A percentile compares a stretch with the other conserved stretches of the same genome.
These are phyloP conservation scores for Galleria mellonella DNA, from an alignment of 1,140 invertebrate genomes.

Conservation along the genomic window DNA sequence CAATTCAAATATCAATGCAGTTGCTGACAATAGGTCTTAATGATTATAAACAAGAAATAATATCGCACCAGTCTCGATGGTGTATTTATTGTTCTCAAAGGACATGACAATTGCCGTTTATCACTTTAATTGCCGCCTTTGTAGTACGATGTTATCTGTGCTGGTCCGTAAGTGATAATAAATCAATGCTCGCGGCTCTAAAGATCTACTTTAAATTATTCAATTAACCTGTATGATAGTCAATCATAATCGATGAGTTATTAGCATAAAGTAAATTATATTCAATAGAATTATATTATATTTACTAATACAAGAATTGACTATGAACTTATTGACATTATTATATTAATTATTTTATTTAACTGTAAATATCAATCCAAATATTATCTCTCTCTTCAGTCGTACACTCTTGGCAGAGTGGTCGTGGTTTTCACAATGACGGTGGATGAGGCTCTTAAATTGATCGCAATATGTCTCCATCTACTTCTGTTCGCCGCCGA, in stretches of 20 bases:
- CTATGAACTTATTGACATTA: too few species aligned
- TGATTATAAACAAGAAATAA: slow-evolving; percentile 63
- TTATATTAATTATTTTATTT: too few species aligned
- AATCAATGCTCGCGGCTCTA: slow-evolving; percentile 23
- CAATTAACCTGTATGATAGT: background rate
- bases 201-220: slow-evolving; percentile 6
- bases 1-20: slow-evolving; percentile 61
- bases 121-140: slow-evolving; percentile 66
- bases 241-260: background rate
- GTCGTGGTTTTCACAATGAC: too few species aligned
- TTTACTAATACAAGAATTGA: too few species aligned
- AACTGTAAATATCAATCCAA: too few species aligned
- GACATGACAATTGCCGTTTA: slow-evolving; percentile 71
- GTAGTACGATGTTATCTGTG: slow-evolving; percentile 56
- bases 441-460: too few species aligned
- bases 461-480: too few species aligned
- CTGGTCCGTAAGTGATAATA: slow-evolving; percentile 34
- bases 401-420: too few species aligned
- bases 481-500: too few species aligned
- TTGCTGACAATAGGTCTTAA: slow-evolving; percentile 63
- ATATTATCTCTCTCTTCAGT: too few species aligned
- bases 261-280: background rate
- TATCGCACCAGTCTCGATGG: slow-evolving; percentile 54
- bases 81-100: slow-evolving; percentile 59
- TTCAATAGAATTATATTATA: too few species aligned